Percentiles rank a stretch among this genome's conserved stretches.
Conservation (phyloP, 2,888 invertebrate genomes). For the Mesorhabditis sp. region DNA sequence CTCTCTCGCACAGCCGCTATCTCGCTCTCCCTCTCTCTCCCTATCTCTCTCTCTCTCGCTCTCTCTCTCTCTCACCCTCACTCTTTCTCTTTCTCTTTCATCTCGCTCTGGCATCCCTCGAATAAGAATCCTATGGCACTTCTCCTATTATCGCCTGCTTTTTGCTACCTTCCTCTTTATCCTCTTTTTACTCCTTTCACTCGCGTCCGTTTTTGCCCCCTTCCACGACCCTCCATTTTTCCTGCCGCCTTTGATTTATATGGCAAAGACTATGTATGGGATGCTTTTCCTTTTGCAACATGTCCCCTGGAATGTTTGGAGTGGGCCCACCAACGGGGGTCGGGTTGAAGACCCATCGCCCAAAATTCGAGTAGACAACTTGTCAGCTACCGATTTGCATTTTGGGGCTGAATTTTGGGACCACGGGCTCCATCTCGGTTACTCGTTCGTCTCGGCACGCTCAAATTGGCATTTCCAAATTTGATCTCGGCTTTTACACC, state of each 20-base stretch:
- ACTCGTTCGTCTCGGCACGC: no score
- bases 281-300: neutral
- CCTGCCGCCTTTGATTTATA: neutral
- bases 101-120: neutral
- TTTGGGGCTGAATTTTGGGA: neutral
- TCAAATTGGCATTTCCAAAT: no score
- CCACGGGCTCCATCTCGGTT: no score
- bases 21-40: no score
- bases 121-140: neutral
- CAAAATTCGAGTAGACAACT: slow-evolving; percentile 4
- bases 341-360: no score
- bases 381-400: neutral
- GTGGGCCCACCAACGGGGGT: neutral
- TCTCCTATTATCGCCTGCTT: neutral
- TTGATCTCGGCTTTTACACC: no score
- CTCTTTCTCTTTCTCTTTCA: neutral
- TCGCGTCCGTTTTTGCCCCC: neutral
- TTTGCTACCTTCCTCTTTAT: neutral
- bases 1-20: no score
- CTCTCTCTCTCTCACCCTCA: neutral
- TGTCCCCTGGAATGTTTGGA: neutral
- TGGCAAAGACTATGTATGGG: neutral
- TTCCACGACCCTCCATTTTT: neutral
- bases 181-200: neutral
- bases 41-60: neutral